These are phyloP conservation scores for Microcebus jonahi DNA, from an alignment of 2,113 vertebrate genomes.

Conservation along the genomic window DNA sequence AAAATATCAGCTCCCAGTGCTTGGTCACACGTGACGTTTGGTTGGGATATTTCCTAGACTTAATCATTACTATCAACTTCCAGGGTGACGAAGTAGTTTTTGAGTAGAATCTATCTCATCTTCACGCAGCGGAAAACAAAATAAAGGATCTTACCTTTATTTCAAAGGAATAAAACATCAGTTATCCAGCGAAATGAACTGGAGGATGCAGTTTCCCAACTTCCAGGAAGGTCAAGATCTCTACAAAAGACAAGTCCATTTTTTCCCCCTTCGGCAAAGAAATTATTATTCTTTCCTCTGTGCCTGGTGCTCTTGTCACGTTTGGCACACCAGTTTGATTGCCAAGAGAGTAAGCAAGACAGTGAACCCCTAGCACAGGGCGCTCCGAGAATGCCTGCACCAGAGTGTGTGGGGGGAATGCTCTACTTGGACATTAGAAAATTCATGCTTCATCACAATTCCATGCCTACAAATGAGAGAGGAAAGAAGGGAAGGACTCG, in stretches of 20 bases:
- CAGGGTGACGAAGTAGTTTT: neutral
- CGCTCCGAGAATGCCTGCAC: neutral
- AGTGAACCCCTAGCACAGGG: constrained; percentile 29
- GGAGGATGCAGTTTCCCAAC: neutral
- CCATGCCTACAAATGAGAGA: neutral
- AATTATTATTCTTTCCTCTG: constrained; percentile 46
- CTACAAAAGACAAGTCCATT: constrained; percentile 3
- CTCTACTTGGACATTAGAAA: constrained; percentile 23
- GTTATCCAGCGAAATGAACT: constrained; percentile 68
- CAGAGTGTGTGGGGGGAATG: constrained; percentile 8
- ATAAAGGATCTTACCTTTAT: constrained; percentile 64
- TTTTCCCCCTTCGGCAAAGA: neutral
- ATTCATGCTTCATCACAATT: neutral
- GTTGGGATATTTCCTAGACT: constrained; percentile 63
- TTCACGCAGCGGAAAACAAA: constrained; percentile 47
- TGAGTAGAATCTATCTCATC: neutral
- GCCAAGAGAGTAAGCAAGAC: constrained; percentile 60
- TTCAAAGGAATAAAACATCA: constrained; percentile 65
- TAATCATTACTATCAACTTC: constrained; percentile 50
- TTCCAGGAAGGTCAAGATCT: constrained; percentile 65
- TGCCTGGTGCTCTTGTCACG: constrained; percentile 16
- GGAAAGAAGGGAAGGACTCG: neutral
- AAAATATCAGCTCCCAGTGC: neutral
- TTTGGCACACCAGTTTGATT: constrained; percentile 67
- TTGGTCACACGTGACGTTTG: constrained; percentile 36